A percentile compares a stretch with the other conserved stretches of the same genome.
phyloP scores from a whole-genome alignment of 2,113 vertebrate genomes.

The Suncus etruscus region DNA sequence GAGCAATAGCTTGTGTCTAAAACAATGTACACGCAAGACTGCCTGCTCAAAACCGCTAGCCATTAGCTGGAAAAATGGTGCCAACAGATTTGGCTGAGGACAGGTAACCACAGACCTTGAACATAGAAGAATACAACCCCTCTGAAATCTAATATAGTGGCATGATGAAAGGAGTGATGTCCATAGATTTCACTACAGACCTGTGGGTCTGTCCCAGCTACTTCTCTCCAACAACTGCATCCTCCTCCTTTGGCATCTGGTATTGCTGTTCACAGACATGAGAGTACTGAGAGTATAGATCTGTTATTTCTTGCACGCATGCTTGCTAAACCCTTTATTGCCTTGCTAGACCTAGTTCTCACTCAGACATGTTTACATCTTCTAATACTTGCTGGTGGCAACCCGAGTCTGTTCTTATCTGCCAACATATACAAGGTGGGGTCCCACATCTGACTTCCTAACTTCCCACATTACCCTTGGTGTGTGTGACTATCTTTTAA shows the following conservation, averaged over 20 bases:
- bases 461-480: neutral
- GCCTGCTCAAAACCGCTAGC: neutral
- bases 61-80: neutral
- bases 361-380: neutral
- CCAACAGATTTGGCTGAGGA: neutral
- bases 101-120: neutral
- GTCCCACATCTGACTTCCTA: neutral
- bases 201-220: neutral
- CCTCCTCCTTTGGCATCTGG: neutral
- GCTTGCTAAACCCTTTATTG: neutral
- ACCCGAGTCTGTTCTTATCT: neutral
- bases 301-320: neutral
- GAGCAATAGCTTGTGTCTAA: neutral
- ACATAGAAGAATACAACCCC: neutral
- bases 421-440: neutral
- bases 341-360: neutral
- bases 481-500: neutral
- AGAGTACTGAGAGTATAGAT: too few relatives aligned
- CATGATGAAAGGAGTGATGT: neutral
- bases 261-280: too few relatives aligned
- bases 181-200: neutral
- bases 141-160: too few relatives aligned
- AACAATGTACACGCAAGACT: neutral
- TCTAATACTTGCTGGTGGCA: slow-evolving; percentile 20
- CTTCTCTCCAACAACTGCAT: neutral